Base-by-base conservation (phyloP, 92 coral and sea anemone genomes). In the Parazoanthus swiftii region DNA sequence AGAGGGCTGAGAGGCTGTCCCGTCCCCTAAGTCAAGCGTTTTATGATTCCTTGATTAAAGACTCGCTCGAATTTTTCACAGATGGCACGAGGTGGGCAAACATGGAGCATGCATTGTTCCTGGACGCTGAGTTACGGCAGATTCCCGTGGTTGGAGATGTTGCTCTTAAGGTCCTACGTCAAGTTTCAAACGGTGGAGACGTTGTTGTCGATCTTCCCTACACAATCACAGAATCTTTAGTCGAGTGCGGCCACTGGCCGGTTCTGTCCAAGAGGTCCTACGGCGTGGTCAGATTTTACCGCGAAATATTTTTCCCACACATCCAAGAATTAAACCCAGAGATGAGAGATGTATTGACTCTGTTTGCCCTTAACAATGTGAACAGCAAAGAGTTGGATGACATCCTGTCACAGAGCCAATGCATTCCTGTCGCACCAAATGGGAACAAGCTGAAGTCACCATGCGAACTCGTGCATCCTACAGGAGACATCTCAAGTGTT, bases 401-500 rank as follows among this genome's bases (percentile, higher is more conserved):
- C 20, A 67, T 82, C 56, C 23, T 91, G 79, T 73, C 77, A 37
- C 35, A 35, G 43, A 42, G 81, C 89, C 88, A 77, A 14, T 94
- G 98, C 79, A 93, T 94, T 78, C 93, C 98, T n/a, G 91, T 88
- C 38, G 89, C 95, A 2, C 91, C 91, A 18, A 58, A 15, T 26
- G 98, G 98, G 7, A 33, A 67, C 18, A 80, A 66, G 14, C 89
- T 94, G 71, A 88, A 84, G 80, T 71, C 46, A 26, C 98, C 95
- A 20, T 14, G 20, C 15, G 88, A 91, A 42, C 94, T 91, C 39
- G 66, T 93, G 11, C 92, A 93, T 77, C 95, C 93, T 15, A 21
- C 50, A 21, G 89, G 91, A 35, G 89, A 89, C 6, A 92, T 91
- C 4, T 89, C 98, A 11, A 39, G 73, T 2, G 81, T 93, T 39